Conservation (phyloP, 2,797 vertebrate genomes). For the Pipistrellus kuhlii region DNA sequence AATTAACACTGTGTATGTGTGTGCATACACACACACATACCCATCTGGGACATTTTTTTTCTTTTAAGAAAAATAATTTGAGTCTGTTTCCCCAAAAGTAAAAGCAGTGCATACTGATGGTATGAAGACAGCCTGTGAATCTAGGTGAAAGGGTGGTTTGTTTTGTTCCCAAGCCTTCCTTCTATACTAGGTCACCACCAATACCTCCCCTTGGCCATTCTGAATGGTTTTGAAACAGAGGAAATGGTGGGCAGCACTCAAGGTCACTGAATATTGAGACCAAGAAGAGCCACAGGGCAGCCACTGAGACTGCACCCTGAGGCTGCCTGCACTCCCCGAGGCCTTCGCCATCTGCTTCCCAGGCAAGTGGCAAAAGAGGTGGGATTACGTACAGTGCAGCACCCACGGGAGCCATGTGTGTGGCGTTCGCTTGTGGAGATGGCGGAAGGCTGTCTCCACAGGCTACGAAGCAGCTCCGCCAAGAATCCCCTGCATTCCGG, state of each 20-base stretch:
- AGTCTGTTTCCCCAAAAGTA: background rate
- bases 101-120: background rate
- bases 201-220: background rate
- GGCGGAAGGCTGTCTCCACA: background rate
- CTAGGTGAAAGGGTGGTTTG: background rate
- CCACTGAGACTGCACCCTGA: background rate
- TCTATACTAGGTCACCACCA: background rate
- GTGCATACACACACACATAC: background rate
- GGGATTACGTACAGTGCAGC: background rate
- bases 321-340: background rate
- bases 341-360: background rate
- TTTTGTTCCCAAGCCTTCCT: background rate
- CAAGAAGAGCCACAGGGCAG: background rate
- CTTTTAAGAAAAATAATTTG: slow-evolving; percentile 50
- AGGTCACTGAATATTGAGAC: background rate
- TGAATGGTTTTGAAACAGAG: background rate
- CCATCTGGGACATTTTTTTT: background rate
- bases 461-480: background rate
- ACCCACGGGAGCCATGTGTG: background rate
- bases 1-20: background rate
- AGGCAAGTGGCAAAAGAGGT: background rate
- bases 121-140: background rate
- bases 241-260: background rate
- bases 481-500: background rate
- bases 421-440: background rate